A percentile compares a stretch with the other conserved stretches of the same genome.
Evolutionary conservation across 1,140 invertebrate species (phyloP).

Genomic region (Maniola jurtina): DNA sequence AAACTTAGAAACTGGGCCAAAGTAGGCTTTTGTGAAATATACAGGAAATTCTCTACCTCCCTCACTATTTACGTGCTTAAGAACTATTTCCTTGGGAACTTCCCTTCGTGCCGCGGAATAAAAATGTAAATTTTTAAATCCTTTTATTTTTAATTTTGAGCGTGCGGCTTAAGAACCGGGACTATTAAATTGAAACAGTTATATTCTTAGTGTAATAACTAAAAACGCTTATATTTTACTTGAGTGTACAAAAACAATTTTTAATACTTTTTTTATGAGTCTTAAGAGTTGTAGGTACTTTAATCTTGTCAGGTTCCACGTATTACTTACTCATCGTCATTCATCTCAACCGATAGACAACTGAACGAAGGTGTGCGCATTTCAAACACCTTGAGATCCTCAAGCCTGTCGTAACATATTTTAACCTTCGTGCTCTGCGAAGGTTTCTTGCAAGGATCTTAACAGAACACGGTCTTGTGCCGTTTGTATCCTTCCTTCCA

Average conservation of each 20-base stretch:
- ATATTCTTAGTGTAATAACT: slow-evolving; percentile 8
- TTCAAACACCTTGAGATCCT: too few species aligned
- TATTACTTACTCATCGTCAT: too few species aligned
- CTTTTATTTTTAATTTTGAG: slow-evolving; percentile 44
- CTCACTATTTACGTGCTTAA: slow-evolving; percentile 70
- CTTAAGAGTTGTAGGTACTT: too few species aligned
- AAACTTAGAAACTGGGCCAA: slow-evolving; percentile 73
- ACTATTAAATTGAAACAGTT: slow-evolving; percentile 12
- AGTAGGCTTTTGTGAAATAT: slow-evolving; percentile 72
- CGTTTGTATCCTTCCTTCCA: too few species aligned
- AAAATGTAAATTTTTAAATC: slow-evolving; percentile 60
- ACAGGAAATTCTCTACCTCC: slow-evolving; percentile 56
- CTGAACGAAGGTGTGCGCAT: too few species aligned
- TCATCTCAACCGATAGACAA: too few species aligned
- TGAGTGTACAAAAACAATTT: too few species aligned
- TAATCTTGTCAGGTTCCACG: too few species aligned
- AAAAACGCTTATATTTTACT: background rate
- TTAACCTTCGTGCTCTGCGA: too few species aligned
- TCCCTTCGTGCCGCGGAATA: slow-evolving; percentile 54
- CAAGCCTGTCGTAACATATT: too few species aligned
- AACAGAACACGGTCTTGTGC: too few species aligned
- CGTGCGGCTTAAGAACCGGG: slow-evolving; percentile 14
- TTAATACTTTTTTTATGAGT: background rate
- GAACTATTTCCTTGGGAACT: slow-evolving; percentile 64
- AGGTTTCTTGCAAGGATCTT: too few species aligned